Percentiles rank a stretch among this genome's conserved stretches.
These are phyloP conservation scores for Cebidichthys violaceus DNA, from an alignment of 2,113 vertebrate genomes.

Conservation along the genomic window DNA sequence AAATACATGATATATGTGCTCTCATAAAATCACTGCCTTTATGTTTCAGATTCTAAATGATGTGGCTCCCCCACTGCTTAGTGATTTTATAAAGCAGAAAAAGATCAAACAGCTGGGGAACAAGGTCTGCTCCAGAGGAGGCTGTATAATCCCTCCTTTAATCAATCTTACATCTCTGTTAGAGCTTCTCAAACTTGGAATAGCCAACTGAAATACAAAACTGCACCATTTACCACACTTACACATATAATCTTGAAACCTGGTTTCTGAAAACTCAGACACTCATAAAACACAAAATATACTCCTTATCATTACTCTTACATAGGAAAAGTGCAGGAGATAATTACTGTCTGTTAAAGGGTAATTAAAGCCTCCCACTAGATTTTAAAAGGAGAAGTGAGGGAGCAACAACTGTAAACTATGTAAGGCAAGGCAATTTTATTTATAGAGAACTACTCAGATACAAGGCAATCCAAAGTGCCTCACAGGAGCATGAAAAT, in stretches of 20 bases:
- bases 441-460: background rate
- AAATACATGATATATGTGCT: background rate
- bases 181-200: background rate
- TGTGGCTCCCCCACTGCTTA: background rate
- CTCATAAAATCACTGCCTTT: background rate
- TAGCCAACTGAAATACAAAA: background rate
- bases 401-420: background rate
- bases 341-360: background rate
- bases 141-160: background rate
- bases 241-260: background rate
- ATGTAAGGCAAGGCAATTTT: background rate
- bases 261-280: background rate
- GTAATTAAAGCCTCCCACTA: too few relatives aligned
- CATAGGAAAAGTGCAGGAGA: too few relatives aligned
- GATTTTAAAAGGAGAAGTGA: background rate
- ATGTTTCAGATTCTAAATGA: background rate
- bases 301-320: background rate
- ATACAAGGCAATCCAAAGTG: background rate
- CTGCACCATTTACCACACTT: too few relatives aligned
- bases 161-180: background rate
- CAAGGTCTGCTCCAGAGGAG: background rate
- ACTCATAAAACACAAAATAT: background rate
- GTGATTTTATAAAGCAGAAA: background rate
- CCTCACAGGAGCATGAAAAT: too few relatives aligned
- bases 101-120: constrained; percentile 1